Percentiles rank a stretch among this genome's conserved stretches.
Evolutionary conservation across 2,797 vertebrate species (phyloP).

Genomic region (Sphenopsis melanotis): DNA sequence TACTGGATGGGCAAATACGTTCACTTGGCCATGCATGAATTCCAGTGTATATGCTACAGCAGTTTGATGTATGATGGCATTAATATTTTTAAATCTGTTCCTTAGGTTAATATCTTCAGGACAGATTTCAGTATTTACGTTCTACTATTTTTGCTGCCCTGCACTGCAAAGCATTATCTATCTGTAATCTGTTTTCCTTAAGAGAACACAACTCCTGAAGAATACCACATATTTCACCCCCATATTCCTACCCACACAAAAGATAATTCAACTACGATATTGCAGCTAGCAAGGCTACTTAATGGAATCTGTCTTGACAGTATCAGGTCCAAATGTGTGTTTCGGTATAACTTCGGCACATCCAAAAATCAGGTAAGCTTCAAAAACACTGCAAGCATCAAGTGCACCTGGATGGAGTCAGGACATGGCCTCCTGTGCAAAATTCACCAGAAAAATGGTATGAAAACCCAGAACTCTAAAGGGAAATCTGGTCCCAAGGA

Average conservation of each 20-base stretch:
- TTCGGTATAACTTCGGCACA: neutral
- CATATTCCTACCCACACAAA: neutral
- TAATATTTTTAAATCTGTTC: slow-evolving; percentile 26
- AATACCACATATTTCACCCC: neutral
- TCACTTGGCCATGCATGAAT: neutral
- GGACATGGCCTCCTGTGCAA: neutral
- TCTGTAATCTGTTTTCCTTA: slow-evolving; percentile 37
- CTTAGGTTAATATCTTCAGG: neutral
- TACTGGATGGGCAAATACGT: neutral
- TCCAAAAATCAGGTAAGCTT: neutral
- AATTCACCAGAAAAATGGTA: neutral
- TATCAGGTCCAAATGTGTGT: neutral
- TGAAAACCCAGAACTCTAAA: neutral
- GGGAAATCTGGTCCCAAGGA: neutral
- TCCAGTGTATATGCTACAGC: neutral
- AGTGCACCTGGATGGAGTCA: neutral
- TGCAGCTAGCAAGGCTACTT: neutral
- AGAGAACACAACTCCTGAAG: neutral
- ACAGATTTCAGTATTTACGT: slow-evolving; percentile 45
- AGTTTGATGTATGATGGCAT: neutral
- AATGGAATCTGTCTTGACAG: neutral
- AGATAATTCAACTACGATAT: neutral
- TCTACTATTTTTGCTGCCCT: slow-evolving; percentile 9
- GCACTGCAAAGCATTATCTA: slow-evolving; percentile 21
- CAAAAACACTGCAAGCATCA: neutral